Evolutionary conservation across 2,797 vertebrate genomes (phyloP).

Genomic region (Distichodus sexfasciatus): DNA sequence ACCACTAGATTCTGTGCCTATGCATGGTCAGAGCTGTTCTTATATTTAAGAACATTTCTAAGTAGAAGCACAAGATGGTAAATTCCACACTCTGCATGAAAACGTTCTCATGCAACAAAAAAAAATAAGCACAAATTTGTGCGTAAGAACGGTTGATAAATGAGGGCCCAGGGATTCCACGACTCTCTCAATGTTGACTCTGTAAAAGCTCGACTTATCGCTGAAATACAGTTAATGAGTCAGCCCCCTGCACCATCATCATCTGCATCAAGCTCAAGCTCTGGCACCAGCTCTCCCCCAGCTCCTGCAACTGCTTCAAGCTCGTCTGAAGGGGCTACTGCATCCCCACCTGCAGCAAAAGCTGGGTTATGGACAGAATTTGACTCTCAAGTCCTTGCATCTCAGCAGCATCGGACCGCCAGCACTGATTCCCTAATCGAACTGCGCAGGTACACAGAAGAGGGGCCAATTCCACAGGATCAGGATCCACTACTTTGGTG

Average conservation of each 20-base stretch:
- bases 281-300: background rate
- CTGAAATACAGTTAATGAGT: background rate
- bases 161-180: background rate
- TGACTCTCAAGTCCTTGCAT: background rate
- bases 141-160: too few species aligned
- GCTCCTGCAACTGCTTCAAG: background rate
- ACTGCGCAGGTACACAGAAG: background rate
- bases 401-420: conserved; percentile 7
- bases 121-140: too few species aligned
- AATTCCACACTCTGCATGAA: too few species aligned
- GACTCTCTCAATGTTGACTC: conserved; percentile 13
- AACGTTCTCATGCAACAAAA: too few species aligned
- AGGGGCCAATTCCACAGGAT: background rate
- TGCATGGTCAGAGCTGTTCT: too few species aligned
- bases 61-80: too few species aligned
- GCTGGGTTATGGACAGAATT: conserved; percentile 8
- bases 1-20: too few species aligned
- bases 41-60: too few species aligned
- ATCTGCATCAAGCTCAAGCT: background rate
- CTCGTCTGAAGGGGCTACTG: too few species aligned
- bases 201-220: background rate
- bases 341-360: conserved; percentile 11
- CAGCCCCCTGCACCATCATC: background rate
- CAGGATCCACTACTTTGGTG: too few species aligned
- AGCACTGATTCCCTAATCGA: background rate